Base-by-base conservation (phyloP, 2,113 vertebrate genomes). In the Anhinga anhinga region DNA sequence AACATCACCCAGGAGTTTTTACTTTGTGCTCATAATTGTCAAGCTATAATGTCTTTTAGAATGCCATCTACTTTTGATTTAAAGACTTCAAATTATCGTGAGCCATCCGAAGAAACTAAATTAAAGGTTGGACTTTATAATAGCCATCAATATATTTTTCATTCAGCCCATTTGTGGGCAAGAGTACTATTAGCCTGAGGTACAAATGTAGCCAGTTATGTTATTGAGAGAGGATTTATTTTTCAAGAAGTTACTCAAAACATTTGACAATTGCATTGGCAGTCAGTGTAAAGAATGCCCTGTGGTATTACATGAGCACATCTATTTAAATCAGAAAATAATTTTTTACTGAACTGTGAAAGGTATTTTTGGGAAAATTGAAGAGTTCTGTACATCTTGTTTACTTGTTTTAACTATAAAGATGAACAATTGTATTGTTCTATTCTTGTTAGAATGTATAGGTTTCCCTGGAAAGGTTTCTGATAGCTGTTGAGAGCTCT, bases 1-100 rank as follows among this genome's bases (percentile, higher is more conserved):
- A 96, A 95, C 88, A 92, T 89, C 88, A 89, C 83, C 87, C n/a
- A 91, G 80, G 88, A 92, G 83, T 95, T 95, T 88, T 71, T 40
- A 29, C 80, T 79, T 95, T 89, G 71, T 87, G 70, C 61, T 93
- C 7, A 29, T 96, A 95, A 97, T 94, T 95, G 77, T 95, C 0
- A 0, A 95, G 49, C 44, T 69, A 38, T 95, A 82, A 95, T 86
- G 80, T 79, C 77, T 95, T 94, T 95, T 92, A 95, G 86, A 95
- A 94, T 5, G 8, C 40, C 82, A 29, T 76, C 94, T 88, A 26
- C 79, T 91, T 92, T 69, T 91, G 95, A 97, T 93, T 96, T 97
- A 96, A 95, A 82, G 90, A 95, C 91, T 95, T 92, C 32, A 79
- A 92, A 93, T 89, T 86, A 87, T 84, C 6, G 1, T 71, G 52